Evolutionary conservation across 53 echinoderm and acorn worm genomes (phyloP).

Genomic region (Apostichopus leukothele): DNA sequence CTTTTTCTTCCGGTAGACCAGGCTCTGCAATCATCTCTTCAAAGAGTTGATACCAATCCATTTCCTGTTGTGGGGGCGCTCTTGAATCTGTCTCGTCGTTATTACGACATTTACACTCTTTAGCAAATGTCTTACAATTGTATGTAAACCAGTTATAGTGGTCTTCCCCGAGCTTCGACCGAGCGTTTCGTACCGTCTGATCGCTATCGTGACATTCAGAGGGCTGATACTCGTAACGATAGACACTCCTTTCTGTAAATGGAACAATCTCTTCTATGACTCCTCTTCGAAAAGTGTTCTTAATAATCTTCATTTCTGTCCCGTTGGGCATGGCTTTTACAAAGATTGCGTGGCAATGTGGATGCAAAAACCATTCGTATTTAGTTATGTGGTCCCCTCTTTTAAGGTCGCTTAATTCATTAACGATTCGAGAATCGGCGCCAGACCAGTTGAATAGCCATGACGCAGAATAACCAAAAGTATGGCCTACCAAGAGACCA

Average conservation of each 20-base stretch:
- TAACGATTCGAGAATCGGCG: conserved; percentile 10
- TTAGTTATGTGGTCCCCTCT: conserved; percentile 34
- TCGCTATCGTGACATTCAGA: not conserved
- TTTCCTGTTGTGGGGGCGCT: not conserved
- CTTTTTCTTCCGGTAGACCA: conserved; percentile 6
- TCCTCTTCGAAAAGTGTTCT: not conserved
- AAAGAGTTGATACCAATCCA: conserved; percentile 2
- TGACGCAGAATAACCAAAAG: conserved; percentile 10
- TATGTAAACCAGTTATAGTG: conserved; percentile 8
- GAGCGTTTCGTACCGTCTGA: not conserved
- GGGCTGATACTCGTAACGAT: conserved; percentile 26
- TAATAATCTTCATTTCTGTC: conserved; percentile 25
- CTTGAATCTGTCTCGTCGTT: not conserved
- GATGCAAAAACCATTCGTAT: conserved; percentile 41
- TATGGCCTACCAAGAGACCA: conserved; percentile 10
- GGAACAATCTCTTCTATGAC: conserved; percentile 16
- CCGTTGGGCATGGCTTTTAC: conserved; percentile 1
- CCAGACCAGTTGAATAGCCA: conserved; percentile 4
- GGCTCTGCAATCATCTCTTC: conserved; percentile 21
- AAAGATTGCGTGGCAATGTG: conserved; percentile 35
- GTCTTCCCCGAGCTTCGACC: conserved; percentile 7
- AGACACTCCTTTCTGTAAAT: not conserved
- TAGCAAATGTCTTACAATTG: conserved; percentile 24
- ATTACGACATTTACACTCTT: conserved; percentile 30
- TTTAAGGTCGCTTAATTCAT: conserved; percentile 9